These are phyloP conservation scores for Calliphora vicina DNA, from an alignment of 1,140 invertebrate species.

Conservation along the genomic window DNA sequence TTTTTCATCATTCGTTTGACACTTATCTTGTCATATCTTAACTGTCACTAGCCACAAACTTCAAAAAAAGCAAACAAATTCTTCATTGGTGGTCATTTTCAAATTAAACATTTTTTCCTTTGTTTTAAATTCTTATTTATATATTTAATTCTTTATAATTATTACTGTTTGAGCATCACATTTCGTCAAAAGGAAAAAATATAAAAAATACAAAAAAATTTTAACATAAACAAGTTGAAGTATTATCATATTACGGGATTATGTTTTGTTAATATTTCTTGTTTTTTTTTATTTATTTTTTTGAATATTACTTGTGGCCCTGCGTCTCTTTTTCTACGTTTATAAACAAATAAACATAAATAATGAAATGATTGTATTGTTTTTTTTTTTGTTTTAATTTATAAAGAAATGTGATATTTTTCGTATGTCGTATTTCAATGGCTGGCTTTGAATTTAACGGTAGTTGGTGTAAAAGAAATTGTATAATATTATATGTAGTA, in stretches of 20 bases:
- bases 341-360: conserved; percentile 15
- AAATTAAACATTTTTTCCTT: too few species aligned
- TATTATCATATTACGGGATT: conserved; percentile 32
- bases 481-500: neutral
- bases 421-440: neutral
- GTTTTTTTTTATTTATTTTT: too few species aligned
- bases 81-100: conserved; percentile 19
- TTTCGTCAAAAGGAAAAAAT: neutral
- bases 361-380: conserved; percentile 25
- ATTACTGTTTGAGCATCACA: conserved; percentile 19
- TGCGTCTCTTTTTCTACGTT: neutral
- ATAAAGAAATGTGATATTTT: conserved; percentile 25
- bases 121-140: neutral
- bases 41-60: neutral
- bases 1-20: neutral
- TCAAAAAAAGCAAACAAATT: neutral
- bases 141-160: conserved; percentile 25
- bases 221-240: conserved; percentile 29
- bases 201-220: neutral
- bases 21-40: neutral
- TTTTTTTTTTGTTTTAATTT: neutral
- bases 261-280: conserved; percentile 18
- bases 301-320: conserved; percentile 10
- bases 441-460: neutral
- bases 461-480: conserved; percentile 28